Evolutionary conservation across 2,113 vertebrate genomes (phyloP), one percentile per base, ranked within the genome.

Genomic region (Oreocharis arfaki): DNA sequence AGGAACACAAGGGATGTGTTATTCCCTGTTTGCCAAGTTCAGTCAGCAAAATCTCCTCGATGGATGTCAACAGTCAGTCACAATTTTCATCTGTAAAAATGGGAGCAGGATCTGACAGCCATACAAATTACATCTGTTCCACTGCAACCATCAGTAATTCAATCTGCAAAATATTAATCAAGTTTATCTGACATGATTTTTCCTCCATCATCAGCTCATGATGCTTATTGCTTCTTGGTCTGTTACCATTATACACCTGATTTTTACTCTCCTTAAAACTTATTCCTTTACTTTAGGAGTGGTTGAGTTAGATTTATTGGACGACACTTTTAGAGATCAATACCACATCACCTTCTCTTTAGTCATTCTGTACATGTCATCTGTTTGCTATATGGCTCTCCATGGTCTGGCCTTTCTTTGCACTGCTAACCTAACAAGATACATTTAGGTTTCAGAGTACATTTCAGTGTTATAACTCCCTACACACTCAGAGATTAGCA

Each of bases 131-230:
- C 49, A 83, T 95, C 90, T 94, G 78, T 85, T 96, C 53, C 70
- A 85, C 57, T 93, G 70, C 82, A 93, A 84, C 37, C 53, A 69
- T 94, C 92, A 85, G 67, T 91, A 97, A 94, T 94, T 94, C 78
- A 93, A 83, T 90, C 69, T 91, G 37, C 53, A 85, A 91, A 93
- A 76, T 95, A 95, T 76, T 94, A 95, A 96, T 94, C 92, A 76
- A 76, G n/a, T 96, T 94, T 90, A 79, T 83, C 53, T 91, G 65
- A 76, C 85, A 42, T 85, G 63, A 73, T 85, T 76, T 94, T 95
- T 94, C 84, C 75, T 95, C 75, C 33, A 81, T 79, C 76, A 80
- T 69, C 87, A 90, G 49, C 28, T 85, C 41, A 73, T 57, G 44
- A 70, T 64, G 49, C 21, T 90, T 82, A 83, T 21, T 94, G 49